These are phyloP conservation scores for Gallirallus australis DNA, from an alignment of 2,797 vertebrate genomes.

Conservation along the genomic window DNA sequence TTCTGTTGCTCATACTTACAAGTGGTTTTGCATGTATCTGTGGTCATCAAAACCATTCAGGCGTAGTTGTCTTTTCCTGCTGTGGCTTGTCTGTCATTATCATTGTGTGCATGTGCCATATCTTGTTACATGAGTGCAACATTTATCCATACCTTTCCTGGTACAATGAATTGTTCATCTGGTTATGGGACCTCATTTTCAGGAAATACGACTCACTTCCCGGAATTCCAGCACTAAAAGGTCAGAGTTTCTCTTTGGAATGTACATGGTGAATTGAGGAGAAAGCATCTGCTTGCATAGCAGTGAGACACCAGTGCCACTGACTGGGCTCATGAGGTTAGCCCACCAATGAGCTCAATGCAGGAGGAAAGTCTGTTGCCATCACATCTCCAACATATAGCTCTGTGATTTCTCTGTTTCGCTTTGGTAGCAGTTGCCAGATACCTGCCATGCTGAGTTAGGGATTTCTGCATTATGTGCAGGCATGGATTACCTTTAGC, in stretches of 20 bases:
- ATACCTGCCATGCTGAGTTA: not conserved
- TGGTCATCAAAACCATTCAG: not conserved
- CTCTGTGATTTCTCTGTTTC: not conserved
- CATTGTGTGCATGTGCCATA: accelerated
- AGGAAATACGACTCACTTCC: not conserved
- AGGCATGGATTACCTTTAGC: not conserved
- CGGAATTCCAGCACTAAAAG: not conserved
- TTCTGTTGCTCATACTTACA: not conserved
- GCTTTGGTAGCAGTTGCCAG: not conserved
- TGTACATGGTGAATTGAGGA: not conserved
- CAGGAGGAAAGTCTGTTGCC: not conserved
- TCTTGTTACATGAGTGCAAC: not conserved
- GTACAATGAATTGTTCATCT: not conserved
- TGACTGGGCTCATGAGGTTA: not conserved
- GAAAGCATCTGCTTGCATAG: not conserved
- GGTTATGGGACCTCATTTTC: not conserved
- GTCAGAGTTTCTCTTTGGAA: not conserved
- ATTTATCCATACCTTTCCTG: not conserved
- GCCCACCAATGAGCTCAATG: not conserved
- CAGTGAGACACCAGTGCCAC: not conserved
- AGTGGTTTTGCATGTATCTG: not conserved
- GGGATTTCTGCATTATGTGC: not conserved
- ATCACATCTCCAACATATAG: not conserved
- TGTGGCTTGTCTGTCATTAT: not conserved
- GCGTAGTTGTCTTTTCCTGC: not conserved